Percentiles rank a stretch among this genome's conserved stretches.
Evolutionary conservation across 2,797 vertebrate species (phyloP).

Genomic region (Leontopithecus rosalia): DNA sequence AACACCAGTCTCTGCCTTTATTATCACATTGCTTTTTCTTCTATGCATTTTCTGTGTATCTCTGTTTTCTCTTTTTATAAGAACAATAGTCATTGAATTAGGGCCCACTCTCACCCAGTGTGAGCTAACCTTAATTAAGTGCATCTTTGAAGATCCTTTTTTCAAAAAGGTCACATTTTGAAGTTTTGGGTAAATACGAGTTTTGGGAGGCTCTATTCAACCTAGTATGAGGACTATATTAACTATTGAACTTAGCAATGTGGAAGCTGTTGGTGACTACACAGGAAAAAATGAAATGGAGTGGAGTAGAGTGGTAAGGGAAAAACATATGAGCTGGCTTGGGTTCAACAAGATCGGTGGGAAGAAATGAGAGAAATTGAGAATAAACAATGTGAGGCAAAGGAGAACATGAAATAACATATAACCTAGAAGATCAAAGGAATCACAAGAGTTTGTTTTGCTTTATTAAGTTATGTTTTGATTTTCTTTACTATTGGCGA

Average conservation of each 20-base stretch:
- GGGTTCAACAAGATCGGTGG: neutral
- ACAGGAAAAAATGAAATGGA: neutral
- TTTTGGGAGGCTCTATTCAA: neutral
- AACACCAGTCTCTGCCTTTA: neutral
- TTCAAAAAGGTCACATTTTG: neutral
- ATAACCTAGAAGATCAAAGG: neutral
- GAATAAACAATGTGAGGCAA: neutral
- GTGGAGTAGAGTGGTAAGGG: neutral
- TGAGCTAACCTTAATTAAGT: neutral
- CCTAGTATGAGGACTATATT: neutral
- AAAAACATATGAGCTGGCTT: neutral
- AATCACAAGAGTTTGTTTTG: neutral
- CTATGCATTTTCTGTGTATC: neutral
- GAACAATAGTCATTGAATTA: neutral
- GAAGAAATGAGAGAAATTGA: neutral
- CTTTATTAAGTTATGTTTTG: neutral
- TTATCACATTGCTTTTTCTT: neutral
- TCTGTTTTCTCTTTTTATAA: neutral
- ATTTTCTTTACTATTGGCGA: neutral
- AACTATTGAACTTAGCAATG: neutral
- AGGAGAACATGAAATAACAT: neutral
- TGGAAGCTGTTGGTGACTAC: neutral
- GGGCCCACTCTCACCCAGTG: neutral
- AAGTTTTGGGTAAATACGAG: neutral
- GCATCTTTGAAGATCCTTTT: neutral